A percentile compares a stretch with the other conserved stretches of the same genome.
Evolutionary conservation across 2,113 vertebrate species (phyloP).

Genomic region (Zapus hudsonius): DNA sequence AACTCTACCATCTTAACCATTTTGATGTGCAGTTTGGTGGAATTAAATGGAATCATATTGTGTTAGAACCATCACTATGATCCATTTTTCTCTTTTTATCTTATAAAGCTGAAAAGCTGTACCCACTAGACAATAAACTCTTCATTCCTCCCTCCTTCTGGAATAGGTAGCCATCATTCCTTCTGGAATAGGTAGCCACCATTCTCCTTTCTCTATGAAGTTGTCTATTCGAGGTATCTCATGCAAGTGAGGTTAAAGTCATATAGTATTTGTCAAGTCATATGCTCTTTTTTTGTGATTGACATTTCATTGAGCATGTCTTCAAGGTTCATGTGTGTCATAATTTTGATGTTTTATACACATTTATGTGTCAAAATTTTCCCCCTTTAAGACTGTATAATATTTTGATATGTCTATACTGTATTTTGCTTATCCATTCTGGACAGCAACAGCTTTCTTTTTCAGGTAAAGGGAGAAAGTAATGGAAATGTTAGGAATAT

Average conservation of each 20-base stretch:
- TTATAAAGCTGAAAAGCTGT: not conserved
- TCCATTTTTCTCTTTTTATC: not conserved
- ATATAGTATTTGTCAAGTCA: not conserved
- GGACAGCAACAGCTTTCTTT: not conserved
- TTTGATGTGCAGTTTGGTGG: not conserved
- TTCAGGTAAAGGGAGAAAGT: conserved; percentile 23
- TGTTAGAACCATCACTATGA: not conserved
- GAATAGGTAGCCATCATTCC: no score
- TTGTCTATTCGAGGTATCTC: not conserved
- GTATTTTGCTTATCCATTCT: not conserved
- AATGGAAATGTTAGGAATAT: not conserved
- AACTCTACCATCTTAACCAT: not conserved
- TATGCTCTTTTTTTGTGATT: not conserved
- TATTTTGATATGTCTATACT: not conserved
- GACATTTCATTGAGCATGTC: not conserved
- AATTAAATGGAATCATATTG: not conserved
- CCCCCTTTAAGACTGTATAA: not conserved
- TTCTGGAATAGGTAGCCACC: not conserved
- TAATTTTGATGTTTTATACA: not conserved
- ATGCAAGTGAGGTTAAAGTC: no score
- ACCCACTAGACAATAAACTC: not conserved
- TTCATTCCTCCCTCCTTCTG: not conserved
- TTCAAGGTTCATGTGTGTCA: not conserved
- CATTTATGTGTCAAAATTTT: not conserved
- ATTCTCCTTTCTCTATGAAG: not conserved